These are phyloP conservation scores for Ctenopoma multispine DNA, from an alignment of 2,797 vertebrate genomes.

Conservation along the genomic window DNA sequence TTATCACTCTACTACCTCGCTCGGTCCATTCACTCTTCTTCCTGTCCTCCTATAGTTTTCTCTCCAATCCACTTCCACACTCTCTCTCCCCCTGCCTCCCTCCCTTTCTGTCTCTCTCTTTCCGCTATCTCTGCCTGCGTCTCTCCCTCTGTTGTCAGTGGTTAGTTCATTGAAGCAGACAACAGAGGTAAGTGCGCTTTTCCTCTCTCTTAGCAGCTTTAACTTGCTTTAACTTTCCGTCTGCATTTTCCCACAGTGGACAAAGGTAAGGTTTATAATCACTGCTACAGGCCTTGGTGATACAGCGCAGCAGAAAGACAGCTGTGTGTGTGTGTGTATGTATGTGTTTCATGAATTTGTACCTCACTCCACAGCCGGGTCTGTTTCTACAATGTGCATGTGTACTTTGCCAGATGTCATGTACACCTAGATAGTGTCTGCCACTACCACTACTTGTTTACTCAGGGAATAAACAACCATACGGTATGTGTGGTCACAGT, in stretches of 20 bases:
- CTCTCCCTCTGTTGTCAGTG: constrained; percentile 38
- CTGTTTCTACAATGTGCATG: constrained; percentile 1
- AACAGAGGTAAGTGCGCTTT: constrained; percentile 74
- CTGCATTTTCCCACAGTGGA: constrained; percentile 30
- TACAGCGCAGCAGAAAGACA: constrained; percentile 11
- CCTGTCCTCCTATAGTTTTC: constrained; percentile 19
- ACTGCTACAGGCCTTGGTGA: constrained; percentile 8
- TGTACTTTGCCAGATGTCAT: constrained; percentile 39
- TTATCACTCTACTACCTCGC: constrained; percentile 56
- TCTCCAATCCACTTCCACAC: background rate
- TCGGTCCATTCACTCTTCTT: constrained; percentile 29
- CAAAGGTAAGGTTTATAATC: constrained; percentile 32
- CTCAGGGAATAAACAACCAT: constrained; percentile 36
- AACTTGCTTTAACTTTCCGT: constrained; percentile 21
- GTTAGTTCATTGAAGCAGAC: constrained; percentile 67
- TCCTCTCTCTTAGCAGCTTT: constrained; percentile 21
- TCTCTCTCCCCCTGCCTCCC: background rate
- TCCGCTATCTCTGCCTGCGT: constrained; percentile 2
- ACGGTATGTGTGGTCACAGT: background rate
- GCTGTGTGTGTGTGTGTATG: background rate
- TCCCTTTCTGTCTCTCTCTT: background rate
- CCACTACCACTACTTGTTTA: constrained; percentile 32
- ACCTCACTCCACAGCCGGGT: background rate
- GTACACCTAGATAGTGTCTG: background rate
- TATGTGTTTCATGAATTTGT: constrained; percentile 8